Evolutionary conservation across 2,797 vertebrate genomes (phyloP).

Genomic region (Yasuhikotakia modesta): DNA sequence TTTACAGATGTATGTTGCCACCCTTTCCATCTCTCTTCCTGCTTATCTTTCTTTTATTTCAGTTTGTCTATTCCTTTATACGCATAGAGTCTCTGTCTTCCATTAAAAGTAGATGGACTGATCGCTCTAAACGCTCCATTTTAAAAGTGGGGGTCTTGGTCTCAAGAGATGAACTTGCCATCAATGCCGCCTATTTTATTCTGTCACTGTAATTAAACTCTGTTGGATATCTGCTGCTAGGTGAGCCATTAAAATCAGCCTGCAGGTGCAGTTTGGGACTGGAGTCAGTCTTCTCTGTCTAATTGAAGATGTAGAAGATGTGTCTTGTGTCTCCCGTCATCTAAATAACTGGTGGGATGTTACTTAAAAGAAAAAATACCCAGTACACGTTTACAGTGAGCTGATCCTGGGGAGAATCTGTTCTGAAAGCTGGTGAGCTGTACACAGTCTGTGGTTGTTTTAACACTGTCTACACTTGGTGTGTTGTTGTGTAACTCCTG

Average conservation of each 20-base stretch:
- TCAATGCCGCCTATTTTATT: slow-evolving; percentile 30
- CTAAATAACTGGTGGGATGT: not conserved
- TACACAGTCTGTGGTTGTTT: not conserved
- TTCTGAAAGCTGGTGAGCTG: slow-evolving; percentile 4
- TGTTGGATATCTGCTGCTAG: slow-evolving; percentile 27
- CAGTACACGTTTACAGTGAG: not conserved
- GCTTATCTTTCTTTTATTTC: not conserved
- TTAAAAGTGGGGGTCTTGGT: not conserved
- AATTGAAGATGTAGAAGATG: slow-evolving; percentile 45
- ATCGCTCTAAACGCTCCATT: not conserved
- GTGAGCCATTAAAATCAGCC: slow-evolving; percentile 34
- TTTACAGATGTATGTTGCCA: no score
- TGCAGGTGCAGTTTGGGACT: slow-evolving; percentile 30
- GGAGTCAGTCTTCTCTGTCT: slow-evolving; percentile 34
- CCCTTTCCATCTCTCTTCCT: not conserved
- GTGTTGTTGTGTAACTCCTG: not conserved
- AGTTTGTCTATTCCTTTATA: not conserved
- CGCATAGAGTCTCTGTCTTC: not conserved
- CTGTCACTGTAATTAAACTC: slow-evolving; percentile 45
- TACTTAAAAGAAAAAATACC: slow-evolving; percentile 10
- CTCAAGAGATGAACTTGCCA: slow-evolving; percentile 9
- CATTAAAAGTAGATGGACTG: not conserved
- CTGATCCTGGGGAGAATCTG: not conserved
- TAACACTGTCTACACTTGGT: not conserved
- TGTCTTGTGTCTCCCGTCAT: slow-evolving; percentile 25